phyloP scores from a whole-genome alignment of 2,797 vertebrate species.

The Hapalemur alaotrensis region DNA sequence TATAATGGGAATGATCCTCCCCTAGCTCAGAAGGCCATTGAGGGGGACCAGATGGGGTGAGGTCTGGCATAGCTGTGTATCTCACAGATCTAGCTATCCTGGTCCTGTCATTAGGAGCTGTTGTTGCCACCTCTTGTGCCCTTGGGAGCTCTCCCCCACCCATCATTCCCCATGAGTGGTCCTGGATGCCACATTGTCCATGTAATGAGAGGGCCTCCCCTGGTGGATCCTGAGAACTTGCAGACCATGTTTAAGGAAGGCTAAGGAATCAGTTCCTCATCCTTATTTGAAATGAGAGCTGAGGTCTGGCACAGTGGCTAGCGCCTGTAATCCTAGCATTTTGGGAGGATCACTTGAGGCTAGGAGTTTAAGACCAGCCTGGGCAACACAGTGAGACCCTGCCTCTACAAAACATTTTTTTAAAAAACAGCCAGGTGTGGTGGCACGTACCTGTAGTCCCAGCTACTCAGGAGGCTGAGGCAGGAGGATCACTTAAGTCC shows the following conservation, averaged over 20 bases:
- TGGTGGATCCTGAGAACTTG: background rate
- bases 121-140: background rate
- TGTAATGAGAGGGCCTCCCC: background rate
- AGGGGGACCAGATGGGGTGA: background rate
- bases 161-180: background rate
- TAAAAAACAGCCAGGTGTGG: background rate
- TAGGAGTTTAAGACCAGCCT: too few species aligned
- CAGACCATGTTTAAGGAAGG: background rate
- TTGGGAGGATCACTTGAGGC: too few species aligned
- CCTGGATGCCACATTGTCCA: background rate
- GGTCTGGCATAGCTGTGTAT: too few species aligned
- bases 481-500: background rate
- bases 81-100: background rate
- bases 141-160: background rate
- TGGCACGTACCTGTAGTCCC: background rate
- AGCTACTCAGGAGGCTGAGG: background rate
- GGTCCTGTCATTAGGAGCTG: background rate
- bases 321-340: too few species aligned
- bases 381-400: too few species aligned
- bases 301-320: too few species aligned
- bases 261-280: background rate
- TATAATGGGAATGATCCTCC: background rate
- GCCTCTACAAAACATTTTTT: too few species aligned
- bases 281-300: background rate
- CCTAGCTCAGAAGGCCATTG: background rate